phyloP scores from a whole-genome alignment of 2,113 vertebrate genomes.

The Poeciliopsis turrubarensis region DNA sequence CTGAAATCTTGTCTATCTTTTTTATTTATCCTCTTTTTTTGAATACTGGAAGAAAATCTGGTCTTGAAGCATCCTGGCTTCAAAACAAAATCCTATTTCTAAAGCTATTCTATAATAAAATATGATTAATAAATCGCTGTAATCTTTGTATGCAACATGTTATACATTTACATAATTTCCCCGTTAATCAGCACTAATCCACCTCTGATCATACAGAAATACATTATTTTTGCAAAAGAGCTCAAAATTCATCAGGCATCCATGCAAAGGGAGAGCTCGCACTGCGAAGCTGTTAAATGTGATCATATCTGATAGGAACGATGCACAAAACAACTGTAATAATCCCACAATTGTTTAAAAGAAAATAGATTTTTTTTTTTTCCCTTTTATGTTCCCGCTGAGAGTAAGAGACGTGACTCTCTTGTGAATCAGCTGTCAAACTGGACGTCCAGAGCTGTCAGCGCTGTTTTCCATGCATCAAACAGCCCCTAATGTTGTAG shows the following conservation, averaged over 20 bases:
- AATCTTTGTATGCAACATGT: background rate
- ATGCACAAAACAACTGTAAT: slow-evolving; percentile 30
- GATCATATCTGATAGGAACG: slow-evolving; percentile 17
- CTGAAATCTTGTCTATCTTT: background rate
- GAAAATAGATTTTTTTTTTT: slow-evolving; percentile 10
- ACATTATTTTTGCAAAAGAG: background rate
- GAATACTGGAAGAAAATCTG: background rate
- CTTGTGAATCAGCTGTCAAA: slow-evolving; percentile 39
- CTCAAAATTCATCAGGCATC: slow-evolving; percentile 3
- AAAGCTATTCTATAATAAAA: background rate
- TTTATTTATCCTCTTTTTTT: no score
- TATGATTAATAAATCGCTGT: background rate
- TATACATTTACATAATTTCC: background rate
- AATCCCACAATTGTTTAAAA: slow-evolving; percentile 13
- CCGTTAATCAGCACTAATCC: background rate
- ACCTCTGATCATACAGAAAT: slow-evolving; percentile 1
- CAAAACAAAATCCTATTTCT: background rate
- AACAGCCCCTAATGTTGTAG: slow-evolving; percentile 36
- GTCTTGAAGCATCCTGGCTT: background rate
- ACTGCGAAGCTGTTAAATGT: slow-evolving; percentile 22
- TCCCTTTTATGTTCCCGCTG: slow-evolving; percentile 35
- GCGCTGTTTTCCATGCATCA: slow-evolving; percentile 55
- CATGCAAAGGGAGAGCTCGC: background rate
- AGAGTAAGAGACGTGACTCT: slow-evolving; percentile 34
- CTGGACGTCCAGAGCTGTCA: slow-evolving; percentile 52